Base-by-base conservation (phyloP, 2,113 vertebrate species). In the Globicephala melas region DNA sequence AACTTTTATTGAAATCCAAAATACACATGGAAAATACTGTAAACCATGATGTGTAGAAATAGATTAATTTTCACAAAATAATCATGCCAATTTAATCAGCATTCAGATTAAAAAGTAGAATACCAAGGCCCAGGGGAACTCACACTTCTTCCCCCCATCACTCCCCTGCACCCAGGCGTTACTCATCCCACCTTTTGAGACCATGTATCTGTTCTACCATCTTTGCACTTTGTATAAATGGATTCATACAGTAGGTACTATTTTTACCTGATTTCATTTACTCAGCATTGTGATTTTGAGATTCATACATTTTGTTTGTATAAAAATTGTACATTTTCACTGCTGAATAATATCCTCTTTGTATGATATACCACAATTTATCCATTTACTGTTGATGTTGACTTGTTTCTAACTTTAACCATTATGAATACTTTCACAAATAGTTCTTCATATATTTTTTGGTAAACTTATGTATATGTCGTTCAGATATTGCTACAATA, bases 161-260 rank as follows among this genome's bases (percentile, higher is more conserved):
- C 5, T 8, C 18, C 44, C 47, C 12, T 4, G 0, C 12, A 47
- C n/a, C 28, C 13, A 36, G 5, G 23, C 15, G 3, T 12, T 25
- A 25, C 44, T 36, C 41, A 8, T 33, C 26, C 2, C 58, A 21
- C 15, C 41, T 41, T 28, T 38, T 26, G 41, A 41, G 8, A 82
- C 8, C 3, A 13, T 4, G 21, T 6, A 41, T 74, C 23, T 71
- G 5, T 26, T 31, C 26, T 28, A 26, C n/a, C 14, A 25, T 9
- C n/a, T 41, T 73, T 53, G 26, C 10, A 53, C n/a, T 50, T 82
- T 31, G 2, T 36, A 13, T 44, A 36, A 86, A 36, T 47, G 53
- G 8, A 23, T 41, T 47, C 2, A 36, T 31, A 33, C 5, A 3
- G 0, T 23, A 23, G 2, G 2, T 33, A 7, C n/a, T 26, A 3